phyloP scores from a whole-genome alignment of 2,888 invertebrate genomes.

The Chloroclysta siterata region DNA sequence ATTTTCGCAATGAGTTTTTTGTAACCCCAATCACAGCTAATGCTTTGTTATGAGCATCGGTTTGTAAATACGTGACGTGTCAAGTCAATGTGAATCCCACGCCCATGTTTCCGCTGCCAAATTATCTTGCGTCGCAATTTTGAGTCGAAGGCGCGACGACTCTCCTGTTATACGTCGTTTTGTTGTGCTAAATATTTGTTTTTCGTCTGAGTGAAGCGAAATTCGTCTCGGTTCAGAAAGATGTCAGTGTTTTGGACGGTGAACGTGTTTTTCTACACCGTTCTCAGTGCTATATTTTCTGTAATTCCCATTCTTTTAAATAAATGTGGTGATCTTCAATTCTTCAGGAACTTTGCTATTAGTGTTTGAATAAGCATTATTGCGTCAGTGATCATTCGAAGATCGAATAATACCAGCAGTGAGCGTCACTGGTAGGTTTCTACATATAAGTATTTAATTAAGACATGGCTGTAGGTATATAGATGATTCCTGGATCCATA shows the following conservation, averaged over 20 bases:
- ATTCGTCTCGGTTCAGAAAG: constrained; percentile 41
- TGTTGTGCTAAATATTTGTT: constrained; percentile 50
- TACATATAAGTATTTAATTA: no score
- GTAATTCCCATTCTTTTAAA: constrained; percentile 56
- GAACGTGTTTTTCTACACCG: constrained; percentile 50
- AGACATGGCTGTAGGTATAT: no score
- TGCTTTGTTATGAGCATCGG: constrained; percentile 49
- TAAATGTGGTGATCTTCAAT: constrained; percentile 58
- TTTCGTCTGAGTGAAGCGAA: constrained; percentile 40
- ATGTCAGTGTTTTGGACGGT: constrained; percentile 59
- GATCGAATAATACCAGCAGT: constrained; percentile 29
- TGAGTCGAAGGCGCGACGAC: constrained; percentile 53
- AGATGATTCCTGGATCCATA: no score
- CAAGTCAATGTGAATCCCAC: constrained; percentile 53
- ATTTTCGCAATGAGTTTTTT: constrained; percentile 41
- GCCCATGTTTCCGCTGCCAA: constrained; percentile 67
- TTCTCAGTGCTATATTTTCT: constrained; percentile 55
- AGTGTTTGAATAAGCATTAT: constrained; percentile 52
- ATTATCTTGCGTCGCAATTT: constrained; percentile 68
- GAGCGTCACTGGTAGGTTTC: constrained; percentile 24
- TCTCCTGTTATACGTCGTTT: constrained; percentile 56
- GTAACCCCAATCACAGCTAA: constrained; percentile 48
- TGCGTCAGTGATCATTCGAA: constrained; percentile 31
- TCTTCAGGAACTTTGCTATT: constrained; percentile 61
- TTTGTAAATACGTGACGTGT: constrained; percentile 46